Evolutionary conservation across 2,888 invertebrate genomes (phyloP), one percentile per base, ranked within the genome.

Genomic region (Agonopterix arenella): DNA sequence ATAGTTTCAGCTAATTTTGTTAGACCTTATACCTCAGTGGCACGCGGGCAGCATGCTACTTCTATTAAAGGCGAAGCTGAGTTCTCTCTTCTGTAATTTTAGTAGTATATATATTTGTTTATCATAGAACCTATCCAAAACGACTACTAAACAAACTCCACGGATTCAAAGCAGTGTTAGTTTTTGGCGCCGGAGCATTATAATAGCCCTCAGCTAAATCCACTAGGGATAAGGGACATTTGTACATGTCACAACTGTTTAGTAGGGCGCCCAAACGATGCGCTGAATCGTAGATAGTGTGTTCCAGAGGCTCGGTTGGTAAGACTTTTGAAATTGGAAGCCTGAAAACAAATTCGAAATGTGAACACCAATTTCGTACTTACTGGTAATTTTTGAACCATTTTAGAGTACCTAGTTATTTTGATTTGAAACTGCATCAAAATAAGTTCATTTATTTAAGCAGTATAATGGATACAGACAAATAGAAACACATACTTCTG

Each of bases 151-250:
- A 75, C n/a, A 73, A 49, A 0, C 68, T 54, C 76, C 75, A 76
- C 46, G 73, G 77, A 8, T 53, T 66, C 8, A 45, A 58, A 0
- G 52, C 55, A 2, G 61, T 59, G 43, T 75, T 66, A 1, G 56
- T 36, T 41, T 58, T 60, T 40, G 78, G 68, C 0, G 75, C 59
- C 0, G 75, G 75, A 0, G 80, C 76, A n/a, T 77, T 73, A 44
- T 82, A 80, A 47, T 80, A 80, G 11, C 93, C 94, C 55, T 93
- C 80, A 13, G 92, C 92, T 77, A 93, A 74, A 62, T 94, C 93
- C 49, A 94, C 84, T 54, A 94, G 74, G 1, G 94, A 94, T 66
- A 94, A 88, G 11, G 91, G 91, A 73, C 94, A 94, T 16, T 76
- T 82, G 52, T 90, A 89, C 76, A 90, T 92, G 4, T 82, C 77